These are phyloP conservation scores for Atta colombica DNA, from an alignment of 1,140 invertebrate species.

Conservation along the genomic window DNA sequence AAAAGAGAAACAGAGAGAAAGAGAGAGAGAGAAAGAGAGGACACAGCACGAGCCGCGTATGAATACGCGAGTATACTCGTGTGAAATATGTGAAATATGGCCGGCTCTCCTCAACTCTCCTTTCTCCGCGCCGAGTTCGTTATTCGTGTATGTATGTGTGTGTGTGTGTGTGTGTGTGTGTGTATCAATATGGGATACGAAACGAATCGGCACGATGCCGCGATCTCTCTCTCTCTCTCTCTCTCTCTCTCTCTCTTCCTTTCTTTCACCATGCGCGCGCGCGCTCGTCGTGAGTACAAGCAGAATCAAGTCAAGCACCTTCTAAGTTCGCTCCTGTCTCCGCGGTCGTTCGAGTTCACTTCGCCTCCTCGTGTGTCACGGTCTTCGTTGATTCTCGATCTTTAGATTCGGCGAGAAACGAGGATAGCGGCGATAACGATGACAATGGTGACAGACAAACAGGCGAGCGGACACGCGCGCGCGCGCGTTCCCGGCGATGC, in stretches of 20 bases:
- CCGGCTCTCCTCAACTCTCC: slow-evolving; percentile 68
- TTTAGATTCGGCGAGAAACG: background rate
- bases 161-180: background rate
- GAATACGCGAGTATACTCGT: slow-evolving; percentile 41
- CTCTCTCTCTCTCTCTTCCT: background rate
- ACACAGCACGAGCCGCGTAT: slow-evolving; percentile 5
- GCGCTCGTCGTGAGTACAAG: background rate
- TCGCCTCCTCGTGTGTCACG: slow-evolving; percentile 41
- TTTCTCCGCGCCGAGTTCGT: slow-evolving; percentile 51
- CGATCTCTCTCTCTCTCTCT: background rate
- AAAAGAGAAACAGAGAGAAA: background rate
- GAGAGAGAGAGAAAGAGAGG: background rate
- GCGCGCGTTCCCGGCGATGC: slow-evolving; percentile 4
- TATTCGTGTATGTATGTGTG: background rate
- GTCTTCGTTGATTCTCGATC: background rate
- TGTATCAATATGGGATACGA: too few species aligned
- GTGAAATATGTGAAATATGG: slow-evolving; percentile 80
- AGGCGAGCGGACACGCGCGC: background rate
- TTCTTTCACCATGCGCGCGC: background rate
- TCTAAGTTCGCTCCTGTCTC: slow-evolving; percentile 14
- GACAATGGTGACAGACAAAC: background rate
- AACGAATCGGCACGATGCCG: too few species aligned
- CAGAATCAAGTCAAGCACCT: background rate
- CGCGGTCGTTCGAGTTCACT: background rate
- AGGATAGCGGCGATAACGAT: background rate